phyloP scores from a whole-genome alignment of 2,113 vertebrate species.

The Pygoscelis antarcticus region DNA sequence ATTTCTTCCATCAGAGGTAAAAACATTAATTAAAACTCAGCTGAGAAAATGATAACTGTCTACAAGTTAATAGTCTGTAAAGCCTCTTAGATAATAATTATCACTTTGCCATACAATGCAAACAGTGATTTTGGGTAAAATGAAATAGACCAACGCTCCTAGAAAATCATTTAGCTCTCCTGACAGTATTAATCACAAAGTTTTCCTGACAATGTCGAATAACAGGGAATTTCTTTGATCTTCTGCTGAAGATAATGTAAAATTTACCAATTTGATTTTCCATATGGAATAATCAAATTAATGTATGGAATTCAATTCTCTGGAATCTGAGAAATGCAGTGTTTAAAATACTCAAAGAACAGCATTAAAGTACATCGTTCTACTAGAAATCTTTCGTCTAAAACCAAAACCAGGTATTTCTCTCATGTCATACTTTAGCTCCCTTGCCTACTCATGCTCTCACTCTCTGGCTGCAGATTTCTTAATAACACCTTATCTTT shows the following conservation, averaged over 20 bases:
- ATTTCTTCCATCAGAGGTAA: not conserved
- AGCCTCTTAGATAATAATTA: not conserved
- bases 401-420: not conserved
- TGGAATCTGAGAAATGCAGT: not conserved
- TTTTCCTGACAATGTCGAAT: not conserved
- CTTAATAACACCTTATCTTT: constrained; percentile 22
- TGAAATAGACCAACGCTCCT: not conserved
- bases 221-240: not conserved
- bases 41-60: not conserved
- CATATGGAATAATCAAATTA: not conserved
- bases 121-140: not conserved
- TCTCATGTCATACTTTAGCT: not conserved
- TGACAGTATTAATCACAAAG: not conserved
- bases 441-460: not conserved
- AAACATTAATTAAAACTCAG: not conserved
- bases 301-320: not conserved
- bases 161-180: not conserved
- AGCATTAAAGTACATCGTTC: not conserved
- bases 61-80: not conserved
- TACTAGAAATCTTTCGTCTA: not conserved
- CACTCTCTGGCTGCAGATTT: not conserved
- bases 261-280: constrained; percentile 11
- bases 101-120: not conserved
- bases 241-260: not conserved
- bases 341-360: not conserved